Base-by-base conservation (phyloP, 2,888 invertebrate genomes). In the Empis livida region DNA sequence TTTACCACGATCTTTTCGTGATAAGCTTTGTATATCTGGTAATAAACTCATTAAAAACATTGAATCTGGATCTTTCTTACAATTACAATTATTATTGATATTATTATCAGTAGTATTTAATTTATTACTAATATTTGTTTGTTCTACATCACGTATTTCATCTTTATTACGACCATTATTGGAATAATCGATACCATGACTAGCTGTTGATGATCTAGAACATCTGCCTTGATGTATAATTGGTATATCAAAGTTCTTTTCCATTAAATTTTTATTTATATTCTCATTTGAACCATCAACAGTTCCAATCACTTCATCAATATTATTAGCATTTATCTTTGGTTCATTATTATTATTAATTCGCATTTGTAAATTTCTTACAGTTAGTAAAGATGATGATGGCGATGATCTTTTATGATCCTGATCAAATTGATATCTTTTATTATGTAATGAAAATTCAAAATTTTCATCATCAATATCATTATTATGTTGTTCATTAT, bases 51-150 rank as follows among this genome's bases (percentile, higher is more conserved):
- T 64, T 8, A 68, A 56, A 42, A 67, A 67, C 67, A 67, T 67
- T 49, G 65, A 66, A 56, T 67, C 68, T n/a, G 67, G 62, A 54
- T 68, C 66, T n/a, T 61, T 62, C 53, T 65, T 67, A 51, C 68
- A 68, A 46, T 62, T 63, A 48, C 67, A 67, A 10, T 35, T 35
- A n/a, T 27, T 27, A 27, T 9, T 27, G 8, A 8, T 27, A 27
- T 9, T 27, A 9, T 27, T 27, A 27, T 27, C 23, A 27, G 2
- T 27, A 27, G 23, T 27, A 27, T 8, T 27, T 27, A 27, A 27
- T 27, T 27, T 27, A 8, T 27, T 27, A 6, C 2, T 27, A 8
- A 27, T 2, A 27, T 27, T 27, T 8, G 5, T 27, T 9, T 27
- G 23, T 27, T 27, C 23, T 5, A 27, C 2, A 27, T 27, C 23